phyloP scores from a whole-genome alignment of 2,797 vertebrate genomes.

The Schizopygopsis pylzovi region DNA sequence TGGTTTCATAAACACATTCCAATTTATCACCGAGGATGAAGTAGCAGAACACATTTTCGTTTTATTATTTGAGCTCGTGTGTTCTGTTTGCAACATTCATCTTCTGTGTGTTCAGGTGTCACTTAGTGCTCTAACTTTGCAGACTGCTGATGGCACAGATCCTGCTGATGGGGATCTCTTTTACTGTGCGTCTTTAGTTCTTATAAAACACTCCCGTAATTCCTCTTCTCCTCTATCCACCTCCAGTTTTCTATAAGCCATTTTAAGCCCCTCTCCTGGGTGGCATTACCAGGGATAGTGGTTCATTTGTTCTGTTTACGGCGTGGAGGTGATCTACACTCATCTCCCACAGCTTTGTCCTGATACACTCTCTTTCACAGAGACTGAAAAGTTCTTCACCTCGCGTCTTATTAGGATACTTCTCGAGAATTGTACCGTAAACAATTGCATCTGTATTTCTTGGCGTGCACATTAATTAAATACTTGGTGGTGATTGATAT shows the following conservation, averaged over 20 bases:
- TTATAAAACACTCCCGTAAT: constrained; percentile 42
- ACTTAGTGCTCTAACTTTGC: constrained; percentile 23
- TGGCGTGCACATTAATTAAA: background rate
- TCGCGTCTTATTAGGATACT: constrained; percentile 59
- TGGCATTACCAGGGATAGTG: constrained; percentile 42
- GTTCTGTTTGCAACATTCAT: constrained; percentile 39
- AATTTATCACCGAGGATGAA: constrained; percentile 34
- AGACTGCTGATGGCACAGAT: constrained; percentile 32
- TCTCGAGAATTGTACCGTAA: background rate
- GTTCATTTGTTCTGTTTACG: constrained; percentile 54
- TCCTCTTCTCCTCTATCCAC: constrained; percentile 27
- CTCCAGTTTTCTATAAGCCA: constrained; percentile 32
- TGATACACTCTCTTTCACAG: constrained; percentile 6
- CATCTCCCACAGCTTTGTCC: constrained; percentile 9
- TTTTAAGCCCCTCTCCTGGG: constrained; percentile 30
- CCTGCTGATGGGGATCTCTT: constrained; percentile 24
- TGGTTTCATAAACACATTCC: constrained; percentile 42
- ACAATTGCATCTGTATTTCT: background rate
- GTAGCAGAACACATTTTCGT: constrained; percentile 33
- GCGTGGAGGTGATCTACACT: constrained; percentile 18
- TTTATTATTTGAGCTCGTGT: constrained; percentile 40
- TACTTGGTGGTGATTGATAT: background rate
- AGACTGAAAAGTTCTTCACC: background rate
- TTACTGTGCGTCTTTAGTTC: constrained; percentile 21
- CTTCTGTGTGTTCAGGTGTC: constrained; percentile 48